These are phyloP conservation scores for Eulemur rufifrons DNA, from an alignment of 2,113 vertebrate species.

Conservation along the genomic window DNA sequence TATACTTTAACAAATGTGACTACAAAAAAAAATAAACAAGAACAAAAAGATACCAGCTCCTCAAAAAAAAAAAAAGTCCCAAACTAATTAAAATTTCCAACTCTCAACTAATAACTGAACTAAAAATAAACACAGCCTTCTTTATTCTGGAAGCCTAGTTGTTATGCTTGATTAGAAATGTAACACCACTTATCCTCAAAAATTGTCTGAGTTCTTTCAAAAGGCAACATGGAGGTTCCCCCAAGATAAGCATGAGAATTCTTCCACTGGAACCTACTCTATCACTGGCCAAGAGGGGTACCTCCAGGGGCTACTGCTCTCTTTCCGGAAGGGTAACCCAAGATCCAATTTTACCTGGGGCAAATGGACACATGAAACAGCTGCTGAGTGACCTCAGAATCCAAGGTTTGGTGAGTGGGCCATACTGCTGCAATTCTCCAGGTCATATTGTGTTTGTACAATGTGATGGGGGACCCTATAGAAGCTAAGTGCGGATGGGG, in stretches of 20 bases:
- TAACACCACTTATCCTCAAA: background rate
- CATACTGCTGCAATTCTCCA: background rate
- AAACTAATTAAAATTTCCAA: background rate
- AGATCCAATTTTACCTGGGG: background rate
- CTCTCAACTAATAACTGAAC: background rate
- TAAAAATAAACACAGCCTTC: background rate
- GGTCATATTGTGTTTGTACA: background rate
- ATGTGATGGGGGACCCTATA: background rate
- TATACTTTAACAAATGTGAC: constrained; percentile 2
- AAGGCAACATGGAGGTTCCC: background rate
- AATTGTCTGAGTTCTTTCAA: background rate
- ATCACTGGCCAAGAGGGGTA: background rate
- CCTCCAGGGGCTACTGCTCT: fast-evolving
- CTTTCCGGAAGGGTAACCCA: background rate
- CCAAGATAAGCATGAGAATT: background rate
- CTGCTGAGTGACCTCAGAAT: background rate
- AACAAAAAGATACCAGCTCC: background rate
- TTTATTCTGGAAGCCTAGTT: background rate
- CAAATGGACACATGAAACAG: background rate
- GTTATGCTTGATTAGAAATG: background rate
- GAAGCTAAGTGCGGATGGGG: background rate
- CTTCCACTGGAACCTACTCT: background rate
- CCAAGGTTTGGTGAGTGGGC: background rate
- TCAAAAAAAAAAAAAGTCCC: background rate
- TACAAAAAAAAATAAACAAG: background rate